Evolutionary conservation across 1,140 invertebrate genomes (phyloP), one percentile per base, ranked within the genome.

Genomic region (Drosophila dunni): DNA sequence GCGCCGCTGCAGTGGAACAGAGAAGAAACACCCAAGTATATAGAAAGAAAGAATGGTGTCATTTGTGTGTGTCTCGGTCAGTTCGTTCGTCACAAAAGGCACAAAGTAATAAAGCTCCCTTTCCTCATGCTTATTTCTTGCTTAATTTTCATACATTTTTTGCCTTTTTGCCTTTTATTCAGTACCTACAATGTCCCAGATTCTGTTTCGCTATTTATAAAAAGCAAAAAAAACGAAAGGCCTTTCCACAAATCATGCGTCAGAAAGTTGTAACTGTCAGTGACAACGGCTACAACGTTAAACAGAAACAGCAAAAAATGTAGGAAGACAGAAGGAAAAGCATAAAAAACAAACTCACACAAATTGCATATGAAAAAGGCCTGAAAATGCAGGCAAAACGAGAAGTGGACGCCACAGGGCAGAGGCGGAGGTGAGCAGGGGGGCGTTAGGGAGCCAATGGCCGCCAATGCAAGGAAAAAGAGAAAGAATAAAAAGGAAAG

Each of bases 211-310:
- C 65, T 69, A 76, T 78, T 85, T 85, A 72, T 85, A 75, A 78
- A 69, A 85, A 79, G 67, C 71, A 40, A 77, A 74, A 74, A 80
- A 86, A 82, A 69, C 77, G 48, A 78, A 75, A 80, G 86, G 78
- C 84, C 81, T 88, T 89, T 89, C 69, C 83, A 89, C 84, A 89
- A 84, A 88, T 88, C 84, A 88, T 83, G 80, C 84, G 84, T 88
- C 84, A 89, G 86, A 84, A 84, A 83, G 84, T 89, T 84, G 80
- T 76, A 84, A 89, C 84, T 88, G 84, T 88, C 84, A 88, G 81
- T 53, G 65, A 68, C 75, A 79, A 79, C 48, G 20, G 33, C 50
- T 7, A 57, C 33, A 72, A 68, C 64, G 74, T 15, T 33, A 15
- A 34, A 53, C 50, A 53, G 29, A 42, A 61, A 60, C 40, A 50